Base-by-base conservation (phyloP, 2,888 invertebrate genomes). In the Netelia inedita region DNA sequence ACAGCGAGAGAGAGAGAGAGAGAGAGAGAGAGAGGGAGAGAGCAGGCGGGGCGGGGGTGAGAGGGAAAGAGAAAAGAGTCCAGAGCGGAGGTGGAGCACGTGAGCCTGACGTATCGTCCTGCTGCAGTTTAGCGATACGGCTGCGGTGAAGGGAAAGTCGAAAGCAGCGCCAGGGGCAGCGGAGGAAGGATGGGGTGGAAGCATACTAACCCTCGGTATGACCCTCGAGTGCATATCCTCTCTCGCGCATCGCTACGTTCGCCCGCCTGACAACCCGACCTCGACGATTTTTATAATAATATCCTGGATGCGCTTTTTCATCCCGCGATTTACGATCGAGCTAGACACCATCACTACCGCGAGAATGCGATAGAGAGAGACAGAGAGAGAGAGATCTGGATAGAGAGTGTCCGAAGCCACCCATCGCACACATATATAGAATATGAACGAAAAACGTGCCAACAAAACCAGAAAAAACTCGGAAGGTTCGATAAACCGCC, bases 401-500 rank as follows among this genome's bases (percentile, higher is more conserved):
- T 8, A 66, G 28, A 19, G 19, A 66, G 46, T 50, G 79, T 28
- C 46, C 46, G 55, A 82, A 57, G 53, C 72, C 43, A 23, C 21
- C 46, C 55, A 68, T 46, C 72, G 53, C 41, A 43, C 10, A 16
- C 19, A 43, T 19, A 53, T 23, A 59, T 59, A 61, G 69, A 75
- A 16, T 41, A 21, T 11, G 28, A 14, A 59, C 55, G 23, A 71
- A 72, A 79, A 79, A 68, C 55, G 71, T 69, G 79, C 3, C 0
- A 35, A 6, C 5, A 35, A 35, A 35, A 35, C 5, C 0, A 35
- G 8, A 79, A 83, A 82, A 85, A 82, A 88, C 85, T 76, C 79
- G 72, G 79, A 82, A 87, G 80, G 87, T 89, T 88, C 89, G 87
- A 89, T 90, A 89, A 90, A 90, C 88, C 89, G 87, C 86, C 75